Percentiles rank a stretch among this genome's conserved stretches.
phyloP scores from a whole-genome alignment of 2,888 invertebrate genomes.

The Cheilosia variabilis region DNA sequence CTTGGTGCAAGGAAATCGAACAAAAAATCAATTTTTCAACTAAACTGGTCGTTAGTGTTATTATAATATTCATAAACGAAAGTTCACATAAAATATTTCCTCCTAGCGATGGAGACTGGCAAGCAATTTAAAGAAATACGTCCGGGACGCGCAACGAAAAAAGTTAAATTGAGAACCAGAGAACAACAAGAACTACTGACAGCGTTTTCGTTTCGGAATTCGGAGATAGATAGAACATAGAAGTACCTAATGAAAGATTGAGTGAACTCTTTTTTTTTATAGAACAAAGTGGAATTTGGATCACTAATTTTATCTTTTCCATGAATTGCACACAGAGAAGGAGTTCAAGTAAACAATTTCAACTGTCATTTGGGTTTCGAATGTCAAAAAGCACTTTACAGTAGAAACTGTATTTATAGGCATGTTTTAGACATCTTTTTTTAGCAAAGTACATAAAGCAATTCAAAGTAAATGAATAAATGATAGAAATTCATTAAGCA shows the following conservation, averaged over 20 bases:
- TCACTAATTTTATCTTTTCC: not conserved
- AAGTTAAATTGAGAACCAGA: conserved; percentile 4
- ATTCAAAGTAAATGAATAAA: too few relatives aligned
- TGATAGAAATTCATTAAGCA: too few relatives aligned
- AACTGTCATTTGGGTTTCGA: not conserved
- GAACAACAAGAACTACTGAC: conserved; percentile 1
- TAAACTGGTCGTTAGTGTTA: not conserved
- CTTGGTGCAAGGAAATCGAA: conserved; percentile 7
- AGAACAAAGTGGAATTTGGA: conserved; percentile 15
- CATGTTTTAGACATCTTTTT: too few relatives aligned
- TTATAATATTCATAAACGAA: conserved; percentile 31
- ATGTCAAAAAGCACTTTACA: not conserved
- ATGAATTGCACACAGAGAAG: too few relatives aligned
- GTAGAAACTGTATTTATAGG: too few relatives aligned
- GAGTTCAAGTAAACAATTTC: not conserved
- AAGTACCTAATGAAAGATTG: conserved; percentile 13
- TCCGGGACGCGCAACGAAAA: conserved; percentile 7
- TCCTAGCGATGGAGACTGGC: not conserved
- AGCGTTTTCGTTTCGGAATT: not conserved
- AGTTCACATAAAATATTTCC: not conserved
- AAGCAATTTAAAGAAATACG: conserved; percentile 2
- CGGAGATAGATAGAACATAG: not conserved
- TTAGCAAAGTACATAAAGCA: too few relatives aligned
- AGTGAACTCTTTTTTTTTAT: not conserved
- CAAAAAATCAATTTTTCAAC: conserved; percentile 14